Evolutionary conservation across 2,113 vertebrate species (phyloP).

Genomic region (Neodontobutis hainanensis): DNA sequence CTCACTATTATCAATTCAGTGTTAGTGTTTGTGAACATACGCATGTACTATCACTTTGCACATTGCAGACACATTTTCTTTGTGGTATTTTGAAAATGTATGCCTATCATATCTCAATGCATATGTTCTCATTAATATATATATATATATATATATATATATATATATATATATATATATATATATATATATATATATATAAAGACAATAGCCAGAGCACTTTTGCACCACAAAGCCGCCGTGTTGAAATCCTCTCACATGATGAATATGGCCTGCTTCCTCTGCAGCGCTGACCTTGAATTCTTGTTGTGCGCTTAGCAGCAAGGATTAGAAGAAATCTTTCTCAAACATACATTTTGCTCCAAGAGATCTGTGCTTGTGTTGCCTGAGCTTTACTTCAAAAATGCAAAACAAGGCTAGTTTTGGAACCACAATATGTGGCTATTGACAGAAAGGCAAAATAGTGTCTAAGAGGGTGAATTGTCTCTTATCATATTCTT

Average conservation of each 20-base stretch:
- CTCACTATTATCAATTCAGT: not conserved
- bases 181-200: too few species aligned
- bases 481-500: conserved; percentile 46
- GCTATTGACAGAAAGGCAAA: conserved; percentile 53
- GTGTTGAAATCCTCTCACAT: conserved; percentile 44
- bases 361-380: conserved; percentile 62
- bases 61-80: not conserved
- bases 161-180: too few species aligned
- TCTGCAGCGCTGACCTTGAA: conserved; percentile 75
- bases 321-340: conserved; percentile 78
- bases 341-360: conserved; percentile 74
- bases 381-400: conserved; percentile 52
- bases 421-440: conserved; percentile 48
- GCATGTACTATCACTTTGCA: not conserved
- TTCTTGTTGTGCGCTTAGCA: conserved; percentile 67
- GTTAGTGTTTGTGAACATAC: not conserved
- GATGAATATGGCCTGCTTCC: conserved; percentile 47
- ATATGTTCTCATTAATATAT: conserved; percentile 9
- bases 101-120: not conserved
- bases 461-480: conserved; percentile 23
- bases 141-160: not conserved
- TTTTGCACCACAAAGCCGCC: conserved; percentile 30
- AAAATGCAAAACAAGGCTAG: conserved; percentile 54
- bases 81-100: not conserved
- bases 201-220: conserved; percentile 14